Base-by-base conservation (phyloP, 2,888 invertebrate genomes). In the Phrixothrix hirtus region DNA sequence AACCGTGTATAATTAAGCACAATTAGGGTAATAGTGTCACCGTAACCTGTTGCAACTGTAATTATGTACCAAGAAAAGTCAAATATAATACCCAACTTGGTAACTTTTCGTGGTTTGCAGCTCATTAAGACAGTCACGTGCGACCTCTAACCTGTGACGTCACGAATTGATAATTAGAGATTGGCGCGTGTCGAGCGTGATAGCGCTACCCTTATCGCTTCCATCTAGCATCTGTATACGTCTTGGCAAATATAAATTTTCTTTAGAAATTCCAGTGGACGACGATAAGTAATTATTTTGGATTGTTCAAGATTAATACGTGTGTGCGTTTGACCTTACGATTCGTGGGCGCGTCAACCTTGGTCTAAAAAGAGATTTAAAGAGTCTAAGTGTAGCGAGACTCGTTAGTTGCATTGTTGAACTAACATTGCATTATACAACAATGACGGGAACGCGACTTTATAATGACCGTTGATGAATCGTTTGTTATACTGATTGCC, bases 51-150 rank as follows among this genome's bases (percentile, higher is more conserved):
- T 50, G 50, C 37, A 37, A 43, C 46, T 26, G 26, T 31, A 38
- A 44, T 35, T 41, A 27, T 30, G 34, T 41, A 17, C 26, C 39
- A 41, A 48, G 36, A 32, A 46, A 32, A 27, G 13, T 17, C 14
- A 27, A 39, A n/a, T n/a, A n/a, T n/a, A n/a, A n/a, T n/a, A n/a
- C n/a, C n/a, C n/a, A n/a, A n/a, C n/a, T n/a, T n/a, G n/a, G n/a
- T n/a, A 27, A 13, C 42, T 32, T 48, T 51, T 55, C 57, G 55
- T 54, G 60, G 50, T 54, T 46, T 55, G 54, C 47, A 48, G 59
- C 57, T 62, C 61, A 63, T 63, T 62, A 60, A 57, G 52, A 16
- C 51, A 48, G 57, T 60, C 61, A 63, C 61, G 63, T 61, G 60
- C 61, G 59, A 59, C 62, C 64, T 61, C 49, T 64, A 61, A 61